These are phyloP conservation scores for Tribolium castaneum DNA, from an alignment of 1,140 invertebrate species.

Conservation along the genomic window DNA sequence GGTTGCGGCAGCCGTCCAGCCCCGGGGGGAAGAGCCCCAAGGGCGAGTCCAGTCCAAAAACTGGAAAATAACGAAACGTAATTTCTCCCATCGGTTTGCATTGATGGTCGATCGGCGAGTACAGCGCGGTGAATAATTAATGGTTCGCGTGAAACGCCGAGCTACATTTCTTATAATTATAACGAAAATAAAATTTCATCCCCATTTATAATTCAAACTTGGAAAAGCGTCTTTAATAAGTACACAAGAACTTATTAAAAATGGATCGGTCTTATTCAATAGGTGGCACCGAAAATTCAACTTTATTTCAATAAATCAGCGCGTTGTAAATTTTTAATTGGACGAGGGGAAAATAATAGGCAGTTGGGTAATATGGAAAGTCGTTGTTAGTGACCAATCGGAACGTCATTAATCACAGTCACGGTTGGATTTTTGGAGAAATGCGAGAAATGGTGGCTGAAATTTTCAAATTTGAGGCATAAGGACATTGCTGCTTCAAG, in stretches of 20 bases:
- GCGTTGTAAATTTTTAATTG: neutral
- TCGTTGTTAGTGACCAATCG: neutral
- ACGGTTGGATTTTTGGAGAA: neutral
- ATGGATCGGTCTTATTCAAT: constrained; percentile 20
- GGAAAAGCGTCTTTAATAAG: constrained; percentile 25
- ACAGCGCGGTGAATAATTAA: constrained; percentile 11
- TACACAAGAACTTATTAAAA: constrained; percentile 8
- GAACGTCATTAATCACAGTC: neutral
- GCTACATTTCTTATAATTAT: constrained; percentile 27
- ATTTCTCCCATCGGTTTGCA: constrained; percentile 3
- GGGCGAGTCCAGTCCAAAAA: constrained; percentile 79
- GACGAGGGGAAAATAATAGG: neutral
- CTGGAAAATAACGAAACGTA: constrained; percentile 65
- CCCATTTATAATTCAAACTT: constrained; percentile 4
- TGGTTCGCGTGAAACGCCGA: neutral
- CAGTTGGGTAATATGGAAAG: neutral
- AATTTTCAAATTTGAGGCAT: neutral
- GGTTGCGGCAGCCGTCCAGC: constrained; percentile 77
- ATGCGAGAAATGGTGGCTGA: neutral
- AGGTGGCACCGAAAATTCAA: constrained; percentile 4
- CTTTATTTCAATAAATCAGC: constrained; percentile 30
- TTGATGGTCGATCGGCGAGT: constrained; percentile 15
- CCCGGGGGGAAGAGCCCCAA: constrained; percentile 78
- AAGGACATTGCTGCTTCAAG: neutral
- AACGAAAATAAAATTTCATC: constrained; percentile 31